Percentiles rank a stretch among this genome's conserved stretches.
Conservation (phyloP, 2,797 vertebrate genomes). For the Pelobates cultripes region DNA sequence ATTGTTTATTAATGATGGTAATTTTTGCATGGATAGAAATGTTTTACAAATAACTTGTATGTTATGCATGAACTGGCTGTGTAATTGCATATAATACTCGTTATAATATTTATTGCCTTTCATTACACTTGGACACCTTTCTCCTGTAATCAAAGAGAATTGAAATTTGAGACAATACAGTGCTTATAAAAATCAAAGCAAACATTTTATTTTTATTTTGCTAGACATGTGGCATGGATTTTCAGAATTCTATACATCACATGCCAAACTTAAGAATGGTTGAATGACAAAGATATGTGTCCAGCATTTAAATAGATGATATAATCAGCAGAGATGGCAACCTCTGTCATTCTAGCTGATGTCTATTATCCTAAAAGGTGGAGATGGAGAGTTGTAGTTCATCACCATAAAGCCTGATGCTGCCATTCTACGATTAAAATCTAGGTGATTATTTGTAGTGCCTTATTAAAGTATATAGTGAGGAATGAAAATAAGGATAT, state of each 20-base stretch:
- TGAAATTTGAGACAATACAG: slow-evolving; percentile 16
- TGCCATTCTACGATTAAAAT: no score
- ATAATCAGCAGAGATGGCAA: no score
- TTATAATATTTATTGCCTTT: slow-evolving; percentile 45
- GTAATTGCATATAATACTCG: slow-evolving; percentile 42
- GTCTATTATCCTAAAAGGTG: no score
- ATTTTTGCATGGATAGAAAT: slow-evolving; percentile 36
- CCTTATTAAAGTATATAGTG: no score
- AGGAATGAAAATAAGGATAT: no score
- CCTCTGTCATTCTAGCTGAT: no score
- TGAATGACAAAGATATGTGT: not conserved
- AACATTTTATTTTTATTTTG: slow-evolving; percentile 15
- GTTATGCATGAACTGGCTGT: slow-evolving; percentile 25
- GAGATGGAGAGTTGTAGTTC: no score
- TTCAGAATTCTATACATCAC: slow-evolving; percentile 14
- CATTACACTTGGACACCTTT: slow-evolving; percentile 21
- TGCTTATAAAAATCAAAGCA: slow-evolving; percentile 7
- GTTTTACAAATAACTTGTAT: slow-evolving; percentile 21
- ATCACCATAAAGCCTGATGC: no score
- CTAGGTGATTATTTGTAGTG: no score
- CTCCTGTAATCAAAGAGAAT: slow-evolving; percentile 36
- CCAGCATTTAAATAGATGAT: no score
- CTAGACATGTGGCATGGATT: slow-evolving; percentile 17
- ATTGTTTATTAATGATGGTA: slow-evolving; percentile 30
- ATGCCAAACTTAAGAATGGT: slow-evolving; percentile 15